Evolutionary conservation across 1,140 invertebrate genomes (phyloP), one percentile per base, ranked within the genome.

Genomic region (Pollicipes pollicipes): DNA sequence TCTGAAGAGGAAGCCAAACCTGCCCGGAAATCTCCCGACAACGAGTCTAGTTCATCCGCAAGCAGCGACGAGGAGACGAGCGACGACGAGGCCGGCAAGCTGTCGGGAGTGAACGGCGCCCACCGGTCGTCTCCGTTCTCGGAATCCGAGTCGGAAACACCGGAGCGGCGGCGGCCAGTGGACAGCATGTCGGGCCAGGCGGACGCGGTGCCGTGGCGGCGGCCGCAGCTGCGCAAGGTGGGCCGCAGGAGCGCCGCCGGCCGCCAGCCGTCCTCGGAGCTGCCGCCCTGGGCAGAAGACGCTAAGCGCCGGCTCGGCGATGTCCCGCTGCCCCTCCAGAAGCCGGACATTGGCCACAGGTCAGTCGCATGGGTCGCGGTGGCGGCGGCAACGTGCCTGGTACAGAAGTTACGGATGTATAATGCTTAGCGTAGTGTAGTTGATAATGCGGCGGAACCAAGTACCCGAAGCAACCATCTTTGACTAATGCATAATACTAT

Each of bases 121-220:
- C 37, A 45, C 37, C 10, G 10, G n/a, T 21, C 2, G 3, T 3
- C 3, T 10, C 13, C 64, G 3, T 8, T 21, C 17, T 3, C 27
- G 3, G 27, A 66, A 28, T n/a, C 3, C 17, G 24, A 29, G 28
- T 8, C 27, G 64, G 28, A 8, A 10, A 10, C 64, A 4, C 27
- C n/a, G 28, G 64, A 21, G 8, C 27, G 27, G 27, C 64, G 64
- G 3, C 28, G n/a, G 27, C n/a, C 64, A 45, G 64, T 4, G 6
- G 3, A 66, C 28, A 3, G 28, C 64, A 58, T 58, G 45, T 58
- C 45, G 8, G 45, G 13, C 17, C 28, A 29, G 3, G 28, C n/a
- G 17, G 64, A 28, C 64, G 8, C 64, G 27, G 64, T 66, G 64
- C 64, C 64, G n/a, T 66, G 64, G 64, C n/a, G 64, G 64, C n/a